Conservation (phyloP, 2,797 vertebrate genomes). For the Acipenser oxyrinchus region DNA sequence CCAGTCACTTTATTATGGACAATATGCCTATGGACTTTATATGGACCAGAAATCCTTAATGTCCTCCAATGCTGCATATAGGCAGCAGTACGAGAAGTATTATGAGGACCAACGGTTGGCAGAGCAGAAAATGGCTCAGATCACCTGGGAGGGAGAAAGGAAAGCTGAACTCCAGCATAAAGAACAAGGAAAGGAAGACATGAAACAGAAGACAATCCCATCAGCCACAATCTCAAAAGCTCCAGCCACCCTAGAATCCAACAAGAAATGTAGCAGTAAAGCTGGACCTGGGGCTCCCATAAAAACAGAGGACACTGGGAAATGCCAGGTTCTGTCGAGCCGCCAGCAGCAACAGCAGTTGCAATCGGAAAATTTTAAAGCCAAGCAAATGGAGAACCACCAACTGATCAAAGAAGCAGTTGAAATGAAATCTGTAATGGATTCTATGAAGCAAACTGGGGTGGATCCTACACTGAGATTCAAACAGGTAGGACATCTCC, state of each 20-base stretch:
- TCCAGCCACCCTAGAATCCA: constrained; percentile 63
- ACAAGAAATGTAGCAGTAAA: constrained; percentile 77
- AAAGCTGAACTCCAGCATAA: constrained; percentile 60
- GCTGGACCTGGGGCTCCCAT: constrained; percentile 59
- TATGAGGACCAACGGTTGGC: constrained; percentile 79
- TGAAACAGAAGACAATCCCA: constrained; percentile 69
- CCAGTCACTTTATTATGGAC: constrained; percentile 95
- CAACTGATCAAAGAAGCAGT: constrained; percentile 86
- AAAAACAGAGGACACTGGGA: constrained; percentile 79
- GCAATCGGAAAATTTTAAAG: constrained; percentile 65
- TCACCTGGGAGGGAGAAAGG: constrained; percentile 61
- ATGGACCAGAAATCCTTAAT: constrained; percentile 94
- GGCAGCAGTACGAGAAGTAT: constrained; percentile 75
- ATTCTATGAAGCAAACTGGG: constrained; percentile 89
- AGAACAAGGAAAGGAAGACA: constrained; percentile 69
- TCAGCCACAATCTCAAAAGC: constrained; percentile 78
- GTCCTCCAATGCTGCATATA: constrained; percentile 71
- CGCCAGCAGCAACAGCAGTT: constrained; percentile 70
- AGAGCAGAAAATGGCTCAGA: constrained; percentile 73
- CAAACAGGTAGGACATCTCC: constrained; percentile 84
- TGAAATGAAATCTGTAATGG: constrained; percentile 91
- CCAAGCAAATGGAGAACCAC: constrained; percentile 83
- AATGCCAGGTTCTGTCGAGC: constrained; percentile 70
- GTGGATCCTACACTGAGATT: constrained; percentile 93
- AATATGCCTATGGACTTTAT: constrained; percentile 90